Evolutionary conservation across 2,797 vertebrate genomes (phyloP).

Genomic region (Bradypodion ventrale): DNA sequence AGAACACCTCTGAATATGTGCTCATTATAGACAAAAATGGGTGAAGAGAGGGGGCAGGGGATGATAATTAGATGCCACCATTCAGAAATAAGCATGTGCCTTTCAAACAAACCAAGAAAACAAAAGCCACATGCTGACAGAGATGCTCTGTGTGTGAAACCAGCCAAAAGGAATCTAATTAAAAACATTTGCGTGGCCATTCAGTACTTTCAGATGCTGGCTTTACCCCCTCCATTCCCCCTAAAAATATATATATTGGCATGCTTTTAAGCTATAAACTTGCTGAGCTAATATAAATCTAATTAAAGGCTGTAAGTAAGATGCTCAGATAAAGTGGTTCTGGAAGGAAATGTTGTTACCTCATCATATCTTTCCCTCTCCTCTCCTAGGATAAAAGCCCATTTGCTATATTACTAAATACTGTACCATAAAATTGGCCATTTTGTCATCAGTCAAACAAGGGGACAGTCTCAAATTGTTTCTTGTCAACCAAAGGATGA

Average conservation of each 20-base stretch:
- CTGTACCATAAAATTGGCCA: neutral
- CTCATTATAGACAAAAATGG: neutral
- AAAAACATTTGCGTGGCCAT: neutral
- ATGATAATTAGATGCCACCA: neutral
- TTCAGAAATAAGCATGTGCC: neutral
- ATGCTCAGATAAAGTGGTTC: neutral
- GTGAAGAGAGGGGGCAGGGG: rapidly evolving
- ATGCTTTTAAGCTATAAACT: rapidly evolving
- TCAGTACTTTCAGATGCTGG: neutral
- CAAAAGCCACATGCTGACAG: neutral
- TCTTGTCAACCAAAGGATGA: neutral
- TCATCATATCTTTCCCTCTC: neutral
- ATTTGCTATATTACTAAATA: neutral
- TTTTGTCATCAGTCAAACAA: conserved; percentile 29
- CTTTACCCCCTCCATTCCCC: neutral
- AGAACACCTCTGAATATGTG: neutral
- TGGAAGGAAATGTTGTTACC: neutral
- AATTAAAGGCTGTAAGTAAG: conserved; percentile 12
- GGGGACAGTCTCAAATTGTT: neutral
- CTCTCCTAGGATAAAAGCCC: neutral
- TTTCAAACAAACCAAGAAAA: neutral
- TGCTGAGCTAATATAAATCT: rapidly evolving
- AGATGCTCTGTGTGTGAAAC: rapidly evolving
- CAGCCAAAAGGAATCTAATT: neutral
- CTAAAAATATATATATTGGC: neutral